Evolutionary conservation across 23 tunicate species (phyloP).

Genomic region (Trididemnum nubilum): DNA sequence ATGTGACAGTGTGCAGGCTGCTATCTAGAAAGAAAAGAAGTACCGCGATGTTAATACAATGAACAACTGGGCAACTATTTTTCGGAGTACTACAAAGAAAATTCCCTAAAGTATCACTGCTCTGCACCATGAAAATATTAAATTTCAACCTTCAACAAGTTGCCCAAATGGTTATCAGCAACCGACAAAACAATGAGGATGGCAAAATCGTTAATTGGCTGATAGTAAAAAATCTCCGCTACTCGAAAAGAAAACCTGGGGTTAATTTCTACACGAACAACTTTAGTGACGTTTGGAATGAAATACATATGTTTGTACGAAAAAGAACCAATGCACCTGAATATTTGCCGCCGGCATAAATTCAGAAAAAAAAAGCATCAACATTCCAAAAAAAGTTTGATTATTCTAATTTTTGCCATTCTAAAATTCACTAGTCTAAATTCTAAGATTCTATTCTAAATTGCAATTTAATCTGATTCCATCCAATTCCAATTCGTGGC

Average conservation of each 20-base stretch:
- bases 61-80: background rate
- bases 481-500: too few species aligned
- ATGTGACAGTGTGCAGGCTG: background rate
- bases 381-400: too few species aligned
- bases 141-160: too few species aligned
- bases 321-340: too few species aligned
- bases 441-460: too few species aligned
- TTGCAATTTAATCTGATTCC: too few species aligned
- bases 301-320: too few species aligned
- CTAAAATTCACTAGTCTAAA: too few species aligned
- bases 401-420: too few species aligned
- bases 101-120: background rate
- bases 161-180: background rate
- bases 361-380: too few species aligned
- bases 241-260: background rate
- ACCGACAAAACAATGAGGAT: background rate
- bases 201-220: background rate
- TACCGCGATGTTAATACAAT: background rate
- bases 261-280: background rate
- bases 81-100: background rate
- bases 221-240: too few species aligned
- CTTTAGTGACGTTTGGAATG: background rate
- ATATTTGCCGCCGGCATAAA: too few species aligned
- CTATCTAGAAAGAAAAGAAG: background rate
- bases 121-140: background rate